Evolutionary conservation across 1,140 invertebrate genomes (phyloP).

Genomic region (Probaryconus sp.): DNA sequence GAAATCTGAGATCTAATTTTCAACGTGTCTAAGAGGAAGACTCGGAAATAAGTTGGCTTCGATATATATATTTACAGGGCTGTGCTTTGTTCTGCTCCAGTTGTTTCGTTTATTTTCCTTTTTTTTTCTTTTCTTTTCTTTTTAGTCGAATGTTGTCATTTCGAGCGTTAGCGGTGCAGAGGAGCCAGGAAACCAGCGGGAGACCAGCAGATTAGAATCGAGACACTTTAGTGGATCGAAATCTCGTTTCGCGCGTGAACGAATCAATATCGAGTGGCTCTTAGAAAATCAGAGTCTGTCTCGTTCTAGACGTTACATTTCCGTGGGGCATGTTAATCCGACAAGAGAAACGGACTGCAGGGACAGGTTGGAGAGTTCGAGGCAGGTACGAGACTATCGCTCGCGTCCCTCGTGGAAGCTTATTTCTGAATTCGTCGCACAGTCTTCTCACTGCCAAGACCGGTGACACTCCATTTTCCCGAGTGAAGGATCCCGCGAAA

Average conservation of each 20-base stretch:
- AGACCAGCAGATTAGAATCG: slow-evolving; percentile 47
- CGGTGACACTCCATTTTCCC: slow-evolving; percentile 59
- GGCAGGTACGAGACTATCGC: slow-evolving; percentile 41
- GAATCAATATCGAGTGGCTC: slow-evolving; percentile 48
- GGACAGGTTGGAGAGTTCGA: slow-evolving; percentile 33
- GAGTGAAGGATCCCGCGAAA: slow-evolving; percentile 57
- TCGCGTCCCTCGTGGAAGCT: slow-evolving; percentile 38
- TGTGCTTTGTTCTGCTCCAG: background rate
- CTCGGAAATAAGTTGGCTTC: too few relatives aligned
- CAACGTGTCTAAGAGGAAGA: too few relatives aligned
- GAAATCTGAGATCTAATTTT: too few relatives aligned
- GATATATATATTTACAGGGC: slow-evolving; percentile 20
- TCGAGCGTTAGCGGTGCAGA: slow-evolving; percentile 16
- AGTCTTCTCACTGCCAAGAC: slow-evolving; percentile 56
- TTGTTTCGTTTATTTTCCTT: background rate
- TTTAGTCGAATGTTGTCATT: slow-evolving; percentile 16
- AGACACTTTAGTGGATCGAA: slow-evolving; percentile 56
- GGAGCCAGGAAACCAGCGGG: slow-evolving; percentile 16
- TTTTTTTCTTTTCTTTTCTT: background rate
- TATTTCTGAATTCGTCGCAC: slow-evolving; percentile 58
- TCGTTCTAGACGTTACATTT: slow-evolving; percentile 42
- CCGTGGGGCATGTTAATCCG: slow-evolving; percentile 59
- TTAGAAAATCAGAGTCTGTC: slow-evolving; percentile 40
- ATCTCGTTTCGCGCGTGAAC: slow-evolving; percentile 64
- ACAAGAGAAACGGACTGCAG: slow-evolving; percentile 54